Evolutionary conservation across 1,140 invertebrate species (phyloP).

Genomic region (Leguminivora glycinivorella): DNA sequence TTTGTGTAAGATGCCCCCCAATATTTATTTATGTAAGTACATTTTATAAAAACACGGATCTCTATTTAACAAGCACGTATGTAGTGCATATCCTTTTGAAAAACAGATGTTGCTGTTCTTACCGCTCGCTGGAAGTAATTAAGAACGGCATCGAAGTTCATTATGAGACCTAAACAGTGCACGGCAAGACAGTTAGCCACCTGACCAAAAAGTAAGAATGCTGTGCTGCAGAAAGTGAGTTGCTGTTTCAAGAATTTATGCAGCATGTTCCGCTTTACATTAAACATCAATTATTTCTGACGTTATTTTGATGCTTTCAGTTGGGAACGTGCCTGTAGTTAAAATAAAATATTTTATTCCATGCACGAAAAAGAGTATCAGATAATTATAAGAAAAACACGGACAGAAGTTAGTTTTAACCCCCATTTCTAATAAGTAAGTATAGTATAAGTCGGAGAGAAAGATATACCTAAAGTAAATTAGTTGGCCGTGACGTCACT

Average conservation of each 20-base stretch:
- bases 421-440: no score
- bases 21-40: no score
- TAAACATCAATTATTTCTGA: conserved; percentile 23
- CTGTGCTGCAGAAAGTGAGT: conserved; percentile 45
- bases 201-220: conserved; percentile 45
- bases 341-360: no score
- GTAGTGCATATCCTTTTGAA: conserved; percentile 15
- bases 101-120: conserved; percentile 42
- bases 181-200: conserved; percentile 60
- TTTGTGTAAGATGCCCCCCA: no score
- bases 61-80: not conserved
- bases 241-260: conserved; percentile 45
- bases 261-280: conserved; percentile 13
- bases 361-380: no score
- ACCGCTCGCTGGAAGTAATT: conserved; percentile 53
- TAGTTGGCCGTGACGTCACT: no score
- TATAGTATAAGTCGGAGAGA: no score
- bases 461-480: no score
- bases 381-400: no score
- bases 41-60: conserved; percentile 29
- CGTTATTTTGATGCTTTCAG: conserved; percentile 28
- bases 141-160: conserved; percentile 68
- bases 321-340: no score
- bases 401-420: no score
- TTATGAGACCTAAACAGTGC: conserved; percentile 68